These are phyloP conservation scores for Leucophenga maculata DNA, from an alignment of 2,888 invertebrate species.

Conservation along the genomic window DNA sequence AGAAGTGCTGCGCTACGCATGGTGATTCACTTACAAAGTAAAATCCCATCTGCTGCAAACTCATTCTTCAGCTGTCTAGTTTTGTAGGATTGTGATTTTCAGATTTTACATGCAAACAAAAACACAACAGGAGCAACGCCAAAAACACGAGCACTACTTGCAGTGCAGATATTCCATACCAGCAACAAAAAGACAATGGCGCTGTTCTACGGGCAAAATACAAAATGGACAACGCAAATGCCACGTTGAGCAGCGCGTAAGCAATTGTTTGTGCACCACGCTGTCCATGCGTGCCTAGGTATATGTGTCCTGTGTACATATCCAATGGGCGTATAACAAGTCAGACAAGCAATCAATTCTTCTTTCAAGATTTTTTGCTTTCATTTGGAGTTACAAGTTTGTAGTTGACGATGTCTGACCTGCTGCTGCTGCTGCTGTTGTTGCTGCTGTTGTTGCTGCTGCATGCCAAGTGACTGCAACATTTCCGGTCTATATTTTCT, in stretches of 20 bases:
- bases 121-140: conserved; percentile 26
- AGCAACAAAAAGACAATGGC: conserved; percentile 9
- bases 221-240: conserved; percentile 41
- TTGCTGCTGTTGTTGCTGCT: background rate
- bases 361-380: conserved; percentile 29
- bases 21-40: background rate
- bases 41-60: background rate
- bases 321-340: conserved; percentile 44
- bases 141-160: conserved; percentile 11
- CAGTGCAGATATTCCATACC: no score
- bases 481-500: background rate
- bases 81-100: background rate
- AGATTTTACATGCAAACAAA: conserved; percentile 47
- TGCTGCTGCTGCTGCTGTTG: background rate
- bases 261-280: conserved; percentile 35
- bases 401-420: no score
- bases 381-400: no score
- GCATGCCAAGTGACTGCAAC: conserved; percentile 14
- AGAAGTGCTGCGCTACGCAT: no score
- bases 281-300: no score
- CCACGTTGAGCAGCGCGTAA: conserved; percentile 18
- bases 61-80: background rate
- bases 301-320: conserved; percentile 35
- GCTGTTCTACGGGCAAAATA: conserved; percentile 39
- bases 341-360: conserved; percentile 60